Evolutionary conservation across 2,888 invertebrate species (phyloP).

Genomic region (Poecilobothrus nobilitatus): DNA sequence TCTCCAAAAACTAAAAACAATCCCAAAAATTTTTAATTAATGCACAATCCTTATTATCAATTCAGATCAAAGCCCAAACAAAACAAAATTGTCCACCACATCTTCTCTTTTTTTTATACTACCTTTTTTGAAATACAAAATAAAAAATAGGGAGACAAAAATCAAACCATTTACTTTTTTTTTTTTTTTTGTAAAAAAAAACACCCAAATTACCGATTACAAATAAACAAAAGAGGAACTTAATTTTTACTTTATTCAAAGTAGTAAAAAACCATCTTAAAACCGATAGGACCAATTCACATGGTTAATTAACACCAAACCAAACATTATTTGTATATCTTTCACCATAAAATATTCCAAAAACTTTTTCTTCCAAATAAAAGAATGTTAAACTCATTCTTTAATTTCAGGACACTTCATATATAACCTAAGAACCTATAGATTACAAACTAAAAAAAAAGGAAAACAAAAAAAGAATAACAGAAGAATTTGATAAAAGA

Average conservation of each 20-base stretch:
- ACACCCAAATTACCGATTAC: not conserved
- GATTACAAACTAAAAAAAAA: too few relatives aligned
- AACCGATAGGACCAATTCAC: not conserved
- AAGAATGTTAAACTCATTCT: too few relatives aligned
- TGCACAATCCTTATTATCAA: constrained; percentile 4
- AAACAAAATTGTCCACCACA: not conserved
- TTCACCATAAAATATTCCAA: too few relatives aligned
- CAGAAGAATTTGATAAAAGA: too few relatives aligned
- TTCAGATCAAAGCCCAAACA: not conserved
- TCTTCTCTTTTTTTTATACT: not conserved
- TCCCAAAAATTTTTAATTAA: constrained; percentile 3
- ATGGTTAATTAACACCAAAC: not conserved
- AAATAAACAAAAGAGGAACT: too few relatives aligned
- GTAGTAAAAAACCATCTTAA: not conserved
- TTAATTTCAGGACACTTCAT: too few relatives aligned
- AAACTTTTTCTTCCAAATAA: too few relatives aligned
- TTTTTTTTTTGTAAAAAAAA: not conserved
- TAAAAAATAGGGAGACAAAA: not conserved
- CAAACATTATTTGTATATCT: not conserved
- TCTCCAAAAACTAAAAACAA: not conserved
- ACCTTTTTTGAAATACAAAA: not conserved
- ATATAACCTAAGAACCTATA: too few relatives aligned
- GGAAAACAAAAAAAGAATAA: too few relatives aligned
- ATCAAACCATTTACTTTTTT: not conserved
- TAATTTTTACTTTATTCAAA: not conserved